Percentiles rank a stretch among this genome's conserved stretches.
Conservation (phyloP, 2,797 vertebrate genomes). For the Alcedo quadribrachys region DNA sequence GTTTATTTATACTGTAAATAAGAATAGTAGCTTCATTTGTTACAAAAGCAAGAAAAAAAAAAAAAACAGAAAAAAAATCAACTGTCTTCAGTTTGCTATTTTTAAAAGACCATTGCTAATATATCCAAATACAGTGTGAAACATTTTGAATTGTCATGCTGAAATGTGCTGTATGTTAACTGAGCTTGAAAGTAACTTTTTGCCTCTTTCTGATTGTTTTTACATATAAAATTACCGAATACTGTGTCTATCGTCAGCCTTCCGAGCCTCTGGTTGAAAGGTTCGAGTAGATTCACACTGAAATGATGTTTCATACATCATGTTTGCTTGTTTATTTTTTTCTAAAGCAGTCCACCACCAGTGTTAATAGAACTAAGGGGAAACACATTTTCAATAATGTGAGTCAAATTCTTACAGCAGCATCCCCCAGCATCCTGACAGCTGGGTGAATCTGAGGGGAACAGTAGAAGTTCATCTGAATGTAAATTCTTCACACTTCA, state of each 20-base stretch:
- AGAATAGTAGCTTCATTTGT: slow-evolving; percentile 69
- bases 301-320: slow-evolving; percentile 55
- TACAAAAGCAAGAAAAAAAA: slow-evolving; percentile 59
- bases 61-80: not conserved
- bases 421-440: not conserved
- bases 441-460: not conserved
- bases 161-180: slow-evolving; percentile 71
- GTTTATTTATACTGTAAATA: slow-evolving; percentile 82
- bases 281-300: slow-evolving; percentile 58
- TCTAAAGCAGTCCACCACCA: slow-evolving; percentile 18
- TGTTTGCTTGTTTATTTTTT: slow-evolving; percentile 39
- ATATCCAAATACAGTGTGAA: slow-evolving; percentile 74
- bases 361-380: not conserved
- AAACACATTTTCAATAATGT: not conserved
- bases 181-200: slow-evolving; percentile 76
- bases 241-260: slow-evolving; percentile 81
- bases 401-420: slow-evolving; percentile 16
- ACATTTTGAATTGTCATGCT: slow-evolving; percentile 72
- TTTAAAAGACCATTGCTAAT: slow-evolving; percentile 73
- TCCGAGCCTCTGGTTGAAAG: slow-evolving; percentile 68
- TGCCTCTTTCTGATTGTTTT: slow-evolving; percentile 79
- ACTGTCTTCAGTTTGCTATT: slow-evolving; percentile 74
- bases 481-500: not conserved
- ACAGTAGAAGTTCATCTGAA: not conserved
- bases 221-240: slow-evolving; percentile 80